Evolutionary conservation across 2,888 invertebrate genomes (phyloP), one percentile per base, ranked within the genome.

Genomic region (Masnerella sp.): DNA sequence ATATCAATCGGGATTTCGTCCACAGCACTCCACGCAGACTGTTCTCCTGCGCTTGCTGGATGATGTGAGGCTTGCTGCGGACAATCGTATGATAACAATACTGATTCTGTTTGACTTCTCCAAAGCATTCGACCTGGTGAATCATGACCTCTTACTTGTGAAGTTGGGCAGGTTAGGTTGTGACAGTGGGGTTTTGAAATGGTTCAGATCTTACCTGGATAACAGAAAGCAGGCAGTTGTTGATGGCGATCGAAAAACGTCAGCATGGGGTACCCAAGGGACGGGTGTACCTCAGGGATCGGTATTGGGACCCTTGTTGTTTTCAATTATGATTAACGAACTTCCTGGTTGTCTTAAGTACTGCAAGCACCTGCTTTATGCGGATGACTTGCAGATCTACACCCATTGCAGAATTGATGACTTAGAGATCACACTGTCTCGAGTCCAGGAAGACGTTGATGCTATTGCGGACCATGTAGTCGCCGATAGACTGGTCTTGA

Each of bases 21-120:
- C 4, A 25, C 25, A 25, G 4, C 25, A 25, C 25, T 69, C 61
- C 64, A 69, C 25, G 25, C 25, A 25, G 25, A 25, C 25, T 5
- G 25, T 7, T 25, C 25, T 25, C 5, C 25, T 25, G 25, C 25
- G 7, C 5, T 25, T 25, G 7, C 4, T 25, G 5, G 25, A 25
- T 4, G 25, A 25, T 25, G 25, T 25, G 25, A 25, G 25, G 7
- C 7, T 25, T 25, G 7, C 4, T 25, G 7, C 7, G 25, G 25
- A 25, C 7, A 4, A 25, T 5, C 25, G 7, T 4, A 25, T 5
- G 7, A 25, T 25, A 4, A 25, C 25, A 7, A 25, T 25, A 4
- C 7, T 25, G 7, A 7, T 25, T 25, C 25, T 25, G 25, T 25
- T 25, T 7, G 25, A 25, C 7, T 25, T 25, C 7, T 5, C 5